Evolutionary conservation across 2,888 invertebrate species (phyloP), one percentile per base, ranked within the genome.

Genomic region (Tenthredo distinguenda): DNA sequence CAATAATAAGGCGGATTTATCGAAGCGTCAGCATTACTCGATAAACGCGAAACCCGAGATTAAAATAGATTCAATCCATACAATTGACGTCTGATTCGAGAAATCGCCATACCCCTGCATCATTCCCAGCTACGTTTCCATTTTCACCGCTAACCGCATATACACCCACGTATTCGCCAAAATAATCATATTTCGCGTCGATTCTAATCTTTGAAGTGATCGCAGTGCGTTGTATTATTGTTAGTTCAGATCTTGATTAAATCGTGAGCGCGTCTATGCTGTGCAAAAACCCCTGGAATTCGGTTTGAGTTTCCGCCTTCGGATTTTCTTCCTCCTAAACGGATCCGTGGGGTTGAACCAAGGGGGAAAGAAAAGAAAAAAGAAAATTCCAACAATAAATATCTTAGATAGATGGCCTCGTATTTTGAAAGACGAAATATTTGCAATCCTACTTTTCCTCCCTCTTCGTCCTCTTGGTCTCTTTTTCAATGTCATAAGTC

Each of bases 51-150:
- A n/a, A 62, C 15, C 62, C 31, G 40, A 40, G 58, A 62, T 81
- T 81, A 81, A 81, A 81, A 81, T 81, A 81, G 81, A 81, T 62
- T 40, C 37, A 40, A 40, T 81, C 26, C n/a, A 81, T 81, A 81
- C 40, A n/a, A 81, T 40, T 2, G 12, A 40, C 12, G 81, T 37
- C 15, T 58, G 58, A 81, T 77, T 55, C 77, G 18, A 50, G 55
- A 77, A 77, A 77, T 77, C 55, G 18, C 10, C 50, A 47, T 15
- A 21, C 21, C 47, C 18, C 10, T n/a, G 74, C 18, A 40, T 9
- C 76, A 12, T 18, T 15, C 21, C 7, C 26, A 47, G 55, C n/a
- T 12, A 26, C 62, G 4, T 12, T 31, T 26, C 10, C 26, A 62
- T 62, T 62, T 62, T 21, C 10, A 21, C 26, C 12, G 21, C 3